Base-by-base conservation (phyloP, 1,140 invertebrate species). In the Batillaria attramentaria region DNA sequence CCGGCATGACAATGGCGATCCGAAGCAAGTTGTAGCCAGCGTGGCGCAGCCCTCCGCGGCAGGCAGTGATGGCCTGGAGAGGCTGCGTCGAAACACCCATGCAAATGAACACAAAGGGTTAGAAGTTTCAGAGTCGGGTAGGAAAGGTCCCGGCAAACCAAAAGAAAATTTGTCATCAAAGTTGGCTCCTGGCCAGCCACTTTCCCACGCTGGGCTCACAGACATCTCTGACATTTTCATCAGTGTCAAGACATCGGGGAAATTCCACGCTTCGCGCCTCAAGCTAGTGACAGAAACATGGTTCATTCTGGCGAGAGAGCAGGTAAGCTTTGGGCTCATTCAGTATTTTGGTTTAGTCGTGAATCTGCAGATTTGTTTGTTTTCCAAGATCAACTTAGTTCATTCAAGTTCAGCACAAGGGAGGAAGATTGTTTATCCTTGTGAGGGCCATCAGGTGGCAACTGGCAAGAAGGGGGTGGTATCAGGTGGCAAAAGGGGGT, bases 201-300 rank as follows among this genome's bases (percentile, higher is more conserved):
- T 74, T 74, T 74, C 72, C 72, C 72, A 62, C 66, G 77, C 20
- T 57, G 8, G 50, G 39, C 76, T 28, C 37, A 87, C 85, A 31
- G 79, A 84, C 70, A 43, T 97, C 78, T 93, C 95, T 89, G 96
- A 97, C 90, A 93, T 98, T 84, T 98, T 97, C 91, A 95, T 98
- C 89, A 97, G 96, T 92, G 96, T 98, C 31, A 98, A 98, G 92
- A 98, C 97, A 69, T 97, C 97, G 42, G 94, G 94, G 87, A 94
- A 94, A 91, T 97, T 97, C 92, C 96, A 98, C 90, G 91, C 94
- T 79, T 94, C 94, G 42, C 93, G 97, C 80, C 88, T 98, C 81
- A 95, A 95, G n/a, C 93, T 96, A 77, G 95, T 98, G 84, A 93
- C 98, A 87, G 94, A 95, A 89, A 98, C 97, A 79, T 98, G 97